Conservation (phyloP, 2,797 vertebrate species). For the Urocyon cinereoargenteus region DNA sequence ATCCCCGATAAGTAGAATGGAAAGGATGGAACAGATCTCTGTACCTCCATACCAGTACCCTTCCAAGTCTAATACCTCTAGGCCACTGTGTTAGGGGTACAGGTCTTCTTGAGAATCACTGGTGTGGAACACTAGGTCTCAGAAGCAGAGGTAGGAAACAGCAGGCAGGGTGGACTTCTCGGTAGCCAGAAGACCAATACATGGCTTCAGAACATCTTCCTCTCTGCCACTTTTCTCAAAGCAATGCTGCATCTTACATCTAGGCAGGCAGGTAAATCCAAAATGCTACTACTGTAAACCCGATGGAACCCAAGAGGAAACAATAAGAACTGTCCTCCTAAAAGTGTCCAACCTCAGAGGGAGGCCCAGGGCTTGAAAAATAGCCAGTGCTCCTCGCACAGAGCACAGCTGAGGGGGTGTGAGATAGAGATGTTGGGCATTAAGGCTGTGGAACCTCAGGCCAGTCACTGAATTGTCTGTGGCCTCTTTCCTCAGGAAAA, state of each 20-base stretch:
- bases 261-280: background rate
- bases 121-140: background rate
- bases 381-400: background rate
- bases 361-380: background rate
- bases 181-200: background rate
- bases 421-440: background rate
- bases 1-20: background rate
- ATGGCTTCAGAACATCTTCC: background rate
- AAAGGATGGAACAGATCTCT: background rate
- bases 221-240: background rate
- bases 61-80: background rate
- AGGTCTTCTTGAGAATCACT: background rate
- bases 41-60: background rate
- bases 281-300: background rate
- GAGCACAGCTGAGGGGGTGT: background rate
- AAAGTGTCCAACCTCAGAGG: background rate
- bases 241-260: background rate
- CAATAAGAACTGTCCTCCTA: background rate
- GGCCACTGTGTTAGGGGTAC: too few species aligned
- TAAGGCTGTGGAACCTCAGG: background rate
- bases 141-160: background rate
- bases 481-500: constrained; percentile 17
- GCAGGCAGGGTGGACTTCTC: background rate
- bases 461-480: background rate
- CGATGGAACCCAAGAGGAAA: background rate